These are phyloP conservation scores for Andrena chrysosceles DNA, from an alignment of 2,888 invertebrate species.

Conservation along the genomic window DNA sequence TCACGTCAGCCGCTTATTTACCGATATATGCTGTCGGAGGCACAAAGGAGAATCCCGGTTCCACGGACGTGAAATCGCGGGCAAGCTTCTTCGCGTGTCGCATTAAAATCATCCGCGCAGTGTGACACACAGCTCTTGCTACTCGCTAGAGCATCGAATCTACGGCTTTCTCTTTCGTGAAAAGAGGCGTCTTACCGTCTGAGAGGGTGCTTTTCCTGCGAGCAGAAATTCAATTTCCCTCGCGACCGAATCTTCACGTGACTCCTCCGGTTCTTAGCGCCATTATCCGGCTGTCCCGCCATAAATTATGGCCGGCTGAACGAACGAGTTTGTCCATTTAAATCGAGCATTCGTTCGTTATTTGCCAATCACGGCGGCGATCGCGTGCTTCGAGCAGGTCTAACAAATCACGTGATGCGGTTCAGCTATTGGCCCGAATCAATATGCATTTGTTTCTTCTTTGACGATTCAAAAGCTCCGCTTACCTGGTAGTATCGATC, in stretches of 20 bases:
- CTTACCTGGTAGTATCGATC: background rate
- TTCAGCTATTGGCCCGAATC: background rate
- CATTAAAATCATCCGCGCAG: conserved; percentile 57
- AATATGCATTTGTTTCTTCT: background rate
- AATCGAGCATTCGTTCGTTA: conserved; percentile 15
- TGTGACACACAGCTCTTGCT: conserved; percentile 7
- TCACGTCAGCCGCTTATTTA: conserved; percentile 69
- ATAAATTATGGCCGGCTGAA: conserved; percentile 7
- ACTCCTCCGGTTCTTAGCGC: conserved; percentile 5
- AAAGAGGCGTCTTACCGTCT: conserved; percentile 28
- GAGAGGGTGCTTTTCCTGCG: conserved; percentile 3
- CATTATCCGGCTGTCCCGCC: background rate
- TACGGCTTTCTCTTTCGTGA: conserved; percentile 21
- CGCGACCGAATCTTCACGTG: conserved; percentile 18
- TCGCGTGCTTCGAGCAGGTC: conserved; percentile 11
- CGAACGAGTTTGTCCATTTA: conserved; percentile 2
- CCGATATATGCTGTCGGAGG: conserved; percentile 60
- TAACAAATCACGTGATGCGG: conserved; percentile 34
- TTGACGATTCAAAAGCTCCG: background rate
- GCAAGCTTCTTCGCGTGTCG: conserved; percentile 46
- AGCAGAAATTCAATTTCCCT: conserved; percentile 38
- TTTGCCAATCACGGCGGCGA: conserved; percentile 20
- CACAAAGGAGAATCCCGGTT: conserved; percentile 64
- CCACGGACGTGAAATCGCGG: conserved; percentile 39
- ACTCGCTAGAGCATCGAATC: conserved; percentile 31